Percentiles rank a stretch among this genome's conserved stretches.
Evolutionary conservation across 92 coral and sea anemone species (phyloP).

Genomic region (Ricordea florida): DNA sequence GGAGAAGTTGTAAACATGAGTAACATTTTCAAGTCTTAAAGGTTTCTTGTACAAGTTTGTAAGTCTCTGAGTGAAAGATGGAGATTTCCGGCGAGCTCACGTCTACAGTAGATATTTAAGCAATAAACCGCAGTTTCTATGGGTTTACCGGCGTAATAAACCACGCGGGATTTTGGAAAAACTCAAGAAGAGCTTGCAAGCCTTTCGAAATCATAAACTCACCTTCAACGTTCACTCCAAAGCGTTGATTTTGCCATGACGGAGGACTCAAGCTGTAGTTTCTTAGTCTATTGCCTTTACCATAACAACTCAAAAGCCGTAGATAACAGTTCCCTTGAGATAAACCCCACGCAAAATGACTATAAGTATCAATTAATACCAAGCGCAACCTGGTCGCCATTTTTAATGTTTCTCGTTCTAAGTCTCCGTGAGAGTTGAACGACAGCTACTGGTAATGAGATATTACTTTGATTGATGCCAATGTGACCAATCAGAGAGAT

Average conservation of each 20-base stretch:
- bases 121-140: too few relatives aligned
- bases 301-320: not conserved
- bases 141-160: too few relatives aligned
- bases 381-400: slow-evolving; percentile 13
- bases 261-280: not conserved
- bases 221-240: slow-evolving; percentile 11
- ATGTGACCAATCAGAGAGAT: slow-evolving; percentile 61
- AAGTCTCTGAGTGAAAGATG: too few relatives aligned
- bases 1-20: too few relatives aligned
- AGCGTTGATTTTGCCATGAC: not conserved
- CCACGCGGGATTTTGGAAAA: too few relatives aligned
- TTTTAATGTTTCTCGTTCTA: not conserved
- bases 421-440: not conserved
- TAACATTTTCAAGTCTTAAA: too few relatives aligned
- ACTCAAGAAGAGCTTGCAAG: not conserved
- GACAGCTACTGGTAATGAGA: not conserved
- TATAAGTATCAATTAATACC: not conserved
- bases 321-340: not conserved
- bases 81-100: too few relatives aligned
- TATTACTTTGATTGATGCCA: slow-evolving; percentile 82
- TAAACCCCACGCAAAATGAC: not conserved
- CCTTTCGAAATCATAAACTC: not conserved
- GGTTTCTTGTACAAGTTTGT: too few relatives aligned
- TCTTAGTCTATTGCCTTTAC: not conserved
- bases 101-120: too few relatives aligned